A percentile compares a stretch with the other conserved stretches of the same genome.
These are phyloP conservation scores for Cheilosia urbana DNA, from an alignment of 2,888 invertebrate genomes.

Conservation along the genomic window DNA sequence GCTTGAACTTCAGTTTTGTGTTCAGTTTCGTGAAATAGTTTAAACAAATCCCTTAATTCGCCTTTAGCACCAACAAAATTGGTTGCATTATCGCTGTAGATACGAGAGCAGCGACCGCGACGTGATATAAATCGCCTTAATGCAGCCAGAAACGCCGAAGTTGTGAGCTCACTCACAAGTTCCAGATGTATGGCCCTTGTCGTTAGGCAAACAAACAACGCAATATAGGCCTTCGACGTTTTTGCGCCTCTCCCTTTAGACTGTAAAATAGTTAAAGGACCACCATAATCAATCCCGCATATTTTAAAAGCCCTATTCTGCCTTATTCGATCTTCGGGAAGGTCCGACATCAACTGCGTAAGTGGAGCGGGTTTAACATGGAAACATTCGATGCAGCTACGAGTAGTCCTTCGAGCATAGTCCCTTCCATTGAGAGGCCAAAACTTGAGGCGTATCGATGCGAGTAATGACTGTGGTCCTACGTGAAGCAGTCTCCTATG, in stretches of 20 bases:
- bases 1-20: slow-evolving; percentile 27
- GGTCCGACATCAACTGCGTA: slow-evolving; percentile 13
- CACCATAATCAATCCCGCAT: slow-evolving; percentile 18
- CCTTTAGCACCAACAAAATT: slow-evolving; percentile 30
- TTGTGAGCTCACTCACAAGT: slow-evolving; percentile 33
- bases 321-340: slow-evolving; percentile 20
- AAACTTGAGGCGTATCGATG: slow-evolving; percentile 1
- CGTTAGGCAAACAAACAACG: slow-evolving; percentile 34
- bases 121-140: too few species aligned
- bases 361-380: slow-evolving; percentile 14
- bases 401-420: slow-evolving; percentile 25
- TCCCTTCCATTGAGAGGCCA: slow-evolving; percentile 35
- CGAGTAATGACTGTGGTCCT: slow-evolving; percentile 33
- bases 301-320: slow-evolving; percentile 36
- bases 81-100: slow-evolving; percentile 28
- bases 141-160: slow-evolving; percentile 26
- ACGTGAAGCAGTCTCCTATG: slow-evolving; percentile 38
- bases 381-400: slow-evolving; percentile 44
- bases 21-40: slow-evolving; percentile 16
- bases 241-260: slow-evolving; percentile 27
- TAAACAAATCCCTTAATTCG: too few species aligned
- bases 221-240: slow-evolving; percentile 23
- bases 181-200: slow-evolving; percentile 32
- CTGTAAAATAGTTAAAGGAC: slow-evolving; percentile 27
- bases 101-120: too few species aligned